phyloP scores from a whole-genome alignment of 2,888 invertebrate species.

The Dioctria rufipes region DNA sequence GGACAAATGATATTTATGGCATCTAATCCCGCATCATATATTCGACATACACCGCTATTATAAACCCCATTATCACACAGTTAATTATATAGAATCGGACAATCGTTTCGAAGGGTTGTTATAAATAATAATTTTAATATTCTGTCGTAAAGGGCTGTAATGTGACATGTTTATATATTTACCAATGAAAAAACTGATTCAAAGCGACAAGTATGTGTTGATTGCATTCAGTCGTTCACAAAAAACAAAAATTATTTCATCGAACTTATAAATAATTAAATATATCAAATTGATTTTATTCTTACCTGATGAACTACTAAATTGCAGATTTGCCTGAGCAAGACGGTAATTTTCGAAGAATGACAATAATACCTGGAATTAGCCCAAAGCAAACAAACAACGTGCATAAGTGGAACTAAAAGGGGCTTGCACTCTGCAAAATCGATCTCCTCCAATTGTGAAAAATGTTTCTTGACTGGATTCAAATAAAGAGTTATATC shows the following conservation, averaged over 20 bases:
- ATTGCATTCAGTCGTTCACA: too few species aligned
- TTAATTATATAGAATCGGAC: too few species aligned
- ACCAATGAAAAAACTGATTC: too few species aligned
- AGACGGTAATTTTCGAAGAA: conserved; percentile 88
- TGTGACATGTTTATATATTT: too few species aligned
- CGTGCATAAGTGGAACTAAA: conserved; percentile 85
- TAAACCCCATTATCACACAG: too few species aligned
- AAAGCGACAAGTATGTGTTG: too few species aligned
- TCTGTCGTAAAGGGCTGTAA: too few species aligned
- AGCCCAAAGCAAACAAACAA: conserved; percentile 91
- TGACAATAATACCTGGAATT: conserved; percentile 92
- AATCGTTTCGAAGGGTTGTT: too few species aligned
- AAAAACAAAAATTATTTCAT: background rate
- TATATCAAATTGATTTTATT: background rate
- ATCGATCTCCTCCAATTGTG: conserved; percentile 85
- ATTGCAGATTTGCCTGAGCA: conserved; percentile 92
- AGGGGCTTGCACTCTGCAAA: conserved; percentile 86
- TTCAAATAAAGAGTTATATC: conserved; percentile 90
- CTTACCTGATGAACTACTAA: conserved; percentile 87
- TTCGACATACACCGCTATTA: too few species aligned
- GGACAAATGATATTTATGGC: too few species aligned
- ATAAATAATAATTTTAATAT: too few species aligned
- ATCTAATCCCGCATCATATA: too few species aligned
- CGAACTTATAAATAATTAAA: background rate
- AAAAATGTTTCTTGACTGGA: conserved; percentile 86